A percentile compares a stretch with the other conserved stretches of the same genome.
These are phyloP conservation scores for Cephalopholis sonnerati DNA, from an alignment of 2,113 vertebrate species.

Conservation along the genomic window DNA sequence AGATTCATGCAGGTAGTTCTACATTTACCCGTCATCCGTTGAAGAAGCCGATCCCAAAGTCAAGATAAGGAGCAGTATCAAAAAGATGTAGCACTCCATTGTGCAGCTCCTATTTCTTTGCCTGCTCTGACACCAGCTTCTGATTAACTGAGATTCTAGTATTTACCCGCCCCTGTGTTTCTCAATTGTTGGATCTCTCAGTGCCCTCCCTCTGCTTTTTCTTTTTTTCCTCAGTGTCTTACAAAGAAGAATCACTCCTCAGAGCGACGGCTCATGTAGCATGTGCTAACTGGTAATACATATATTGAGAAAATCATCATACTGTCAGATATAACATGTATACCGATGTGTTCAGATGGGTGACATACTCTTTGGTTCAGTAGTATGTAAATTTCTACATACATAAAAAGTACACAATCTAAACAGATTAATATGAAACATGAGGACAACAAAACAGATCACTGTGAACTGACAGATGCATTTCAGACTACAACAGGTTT, in stretches of 20 bases:
- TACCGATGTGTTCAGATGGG: not conserved
- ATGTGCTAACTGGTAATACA: not conserved
- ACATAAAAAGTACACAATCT: not conserved
- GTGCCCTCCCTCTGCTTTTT: slow-evolving; percentile 19
- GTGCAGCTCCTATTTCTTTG: slow-evolving; percentile 22
- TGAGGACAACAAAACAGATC: not conserved
- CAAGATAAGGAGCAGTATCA: slow-evolving; percentile 47
- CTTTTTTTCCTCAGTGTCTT: not conserved
- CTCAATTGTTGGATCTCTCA: slow-evolving; percentile 46
- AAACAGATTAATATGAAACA: not conserved
- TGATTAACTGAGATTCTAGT: slow-evolving; percentile 27
- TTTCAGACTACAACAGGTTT: slow-evolving; percentile 1
- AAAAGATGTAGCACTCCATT: slow-evolving; percentile 54
- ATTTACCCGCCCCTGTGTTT: slow-evolving; percentile 50
- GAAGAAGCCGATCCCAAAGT: slow-evolving; percentile 23
- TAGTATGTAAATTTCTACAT: not conserved
- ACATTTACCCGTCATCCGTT: slow-evolving; percentile 43
- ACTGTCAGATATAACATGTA: not conserved
- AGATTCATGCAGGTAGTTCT: not conserved
- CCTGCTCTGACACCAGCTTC: slow-evolving; percentile 34
- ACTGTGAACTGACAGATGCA: not conserved
- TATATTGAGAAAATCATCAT: not conserved
- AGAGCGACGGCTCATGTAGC: no score
- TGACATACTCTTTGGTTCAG: not conserved
- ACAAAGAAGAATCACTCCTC: not conserved